Percentiles rank a stretch among this genome's conserved stretches.
Conservation (phyloP, 2,888 invertebrate genomes). For the Caenorhabditis auriculariae region DNA sequence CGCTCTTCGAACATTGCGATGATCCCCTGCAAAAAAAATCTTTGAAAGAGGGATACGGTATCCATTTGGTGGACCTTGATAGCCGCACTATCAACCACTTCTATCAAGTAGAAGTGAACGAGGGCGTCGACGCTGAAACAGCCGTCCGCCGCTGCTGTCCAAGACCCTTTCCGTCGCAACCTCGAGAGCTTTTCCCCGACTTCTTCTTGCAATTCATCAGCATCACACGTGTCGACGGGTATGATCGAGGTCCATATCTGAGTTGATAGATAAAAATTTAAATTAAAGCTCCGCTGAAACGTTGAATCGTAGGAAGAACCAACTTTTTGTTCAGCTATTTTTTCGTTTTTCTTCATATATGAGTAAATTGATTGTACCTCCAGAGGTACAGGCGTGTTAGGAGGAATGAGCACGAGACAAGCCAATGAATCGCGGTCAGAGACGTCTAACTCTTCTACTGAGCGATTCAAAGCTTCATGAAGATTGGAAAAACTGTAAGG, state of each 20-base stretch:
- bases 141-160: neutral
- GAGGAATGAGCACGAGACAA: constrained; percentile 24
- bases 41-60: no score
- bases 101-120: neutral
- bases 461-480: no score
- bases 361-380: neutral
- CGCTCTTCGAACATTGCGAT: no score
- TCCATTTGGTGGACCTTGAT: no score
- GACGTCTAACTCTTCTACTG: no score
- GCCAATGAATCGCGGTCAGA: constrained; percentile 22
- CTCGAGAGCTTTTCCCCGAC: neutral
- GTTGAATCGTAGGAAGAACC: no score
- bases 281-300: no score
- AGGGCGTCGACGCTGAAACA: neutral
- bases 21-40: no score
- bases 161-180: neutral
- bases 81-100: neutral
- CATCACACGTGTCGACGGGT: constrained; percentile 24
- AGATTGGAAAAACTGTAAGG: no score
- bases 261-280: no score
- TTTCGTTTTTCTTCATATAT: no score
- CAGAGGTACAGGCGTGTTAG: constrained; percentile 23
- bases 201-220: constrained; percentile 16
- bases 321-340: no score
- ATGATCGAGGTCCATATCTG: constrained; percentile 24